Conservation (phyloP, 1,140 invertebrate genomes). For the Anagrus nilaparvatae region DNA sequence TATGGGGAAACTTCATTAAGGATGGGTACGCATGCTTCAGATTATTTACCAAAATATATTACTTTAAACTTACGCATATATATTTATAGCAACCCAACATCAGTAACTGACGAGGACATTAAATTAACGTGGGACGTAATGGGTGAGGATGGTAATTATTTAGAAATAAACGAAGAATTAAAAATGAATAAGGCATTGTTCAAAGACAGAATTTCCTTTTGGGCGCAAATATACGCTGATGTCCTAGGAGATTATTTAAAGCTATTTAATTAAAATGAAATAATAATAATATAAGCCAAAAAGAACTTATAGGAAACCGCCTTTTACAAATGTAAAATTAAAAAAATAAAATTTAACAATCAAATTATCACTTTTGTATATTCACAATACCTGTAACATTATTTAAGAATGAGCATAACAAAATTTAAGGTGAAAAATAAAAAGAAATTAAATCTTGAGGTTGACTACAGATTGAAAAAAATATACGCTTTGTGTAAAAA, state of each 20-base stretch:
- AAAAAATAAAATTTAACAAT: too few species aligned
- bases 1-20: slow-evolving; percentile 47
- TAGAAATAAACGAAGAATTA: slow-evolving; percentile 33
- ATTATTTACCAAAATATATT: slow-evolving; percentile 4
- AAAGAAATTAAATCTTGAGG: too few species aligned
- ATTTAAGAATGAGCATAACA: too few species aligned
- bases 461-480: too few species aligned
- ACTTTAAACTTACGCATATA: slow-evolving; percentile 1
- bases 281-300: too few species aligned
- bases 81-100: slow-evolving; percentile 41
- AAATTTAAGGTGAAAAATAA: too few species aligned
- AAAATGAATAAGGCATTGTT: slow-evolving; percentile 35
- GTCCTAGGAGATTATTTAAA: slow-evolving; percentile 21
- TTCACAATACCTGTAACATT: too few species aligned
- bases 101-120: slow-evolving; percentile 26
- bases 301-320: too few species aligned
- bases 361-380: too few species aligned
- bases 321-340: too few species aligned
- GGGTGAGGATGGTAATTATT: slow-evolving; percentile 35
- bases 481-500: too few species aligned
- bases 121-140: slow-evolving; percentile 39
- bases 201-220: slow-evolving; percentile 33
- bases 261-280: slow-evolving; percentile 18
- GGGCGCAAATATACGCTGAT: slow-evolving; percentile 30
- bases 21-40: slow-evolving; percentile 41